A percentile compares a stretch with the other conserved stretches of the same genome.
phyloP scores from a whole-genome alignment of 2,888 invertebrate genomes.

The Anticlea derivata region DNA sequence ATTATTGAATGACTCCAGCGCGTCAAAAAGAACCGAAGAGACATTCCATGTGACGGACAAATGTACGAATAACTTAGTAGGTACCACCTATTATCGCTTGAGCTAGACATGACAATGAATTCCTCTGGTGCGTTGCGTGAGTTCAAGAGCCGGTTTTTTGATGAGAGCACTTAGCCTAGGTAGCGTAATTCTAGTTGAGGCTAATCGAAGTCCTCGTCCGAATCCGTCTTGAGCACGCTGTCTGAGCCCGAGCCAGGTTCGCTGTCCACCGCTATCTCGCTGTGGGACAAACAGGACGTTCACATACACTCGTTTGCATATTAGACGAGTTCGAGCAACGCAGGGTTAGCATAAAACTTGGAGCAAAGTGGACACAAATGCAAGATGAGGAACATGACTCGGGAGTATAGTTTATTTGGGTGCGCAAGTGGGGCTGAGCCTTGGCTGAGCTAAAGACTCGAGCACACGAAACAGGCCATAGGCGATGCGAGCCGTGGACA shows the following conservation, averaged over 20 bases:
- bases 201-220: conserved; percentile 79
- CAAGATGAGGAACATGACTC: no score
- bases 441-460: no score
- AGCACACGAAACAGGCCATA: no score
- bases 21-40: neutral
- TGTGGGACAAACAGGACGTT: conserved; percentile 38
- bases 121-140: conserved; percentile 16
- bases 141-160: conserved; percentile 31
- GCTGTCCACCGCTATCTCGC: conserved; percentile 73
- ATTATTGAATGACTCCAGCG: neutral
- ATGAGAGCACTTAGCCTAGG: conserved; percentile 47
- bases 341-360: no score
- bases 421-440: no score
- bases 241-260: conserved; percentile 76
- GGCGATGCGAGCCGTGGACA: no score
- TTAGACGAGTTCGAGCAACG: neutral
- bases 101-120: conserved; percentile 17
- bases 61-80: conserved; percentile 7
- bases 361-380: no score
- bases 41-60: conserved; percentile 6
- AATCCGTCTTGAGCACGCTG: conserved; percentile 77
- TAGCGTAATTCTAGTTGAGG: conserved; percentile 36
- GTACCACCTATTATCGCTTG: conserved; percentile 18
- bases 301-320: conserved; percentile 16
- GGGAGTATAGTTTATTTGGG: no score